Evolutionary conservation across 2,888 invertebrate species (phyloP).

Genomic region (Agrochola lota): DNA sequence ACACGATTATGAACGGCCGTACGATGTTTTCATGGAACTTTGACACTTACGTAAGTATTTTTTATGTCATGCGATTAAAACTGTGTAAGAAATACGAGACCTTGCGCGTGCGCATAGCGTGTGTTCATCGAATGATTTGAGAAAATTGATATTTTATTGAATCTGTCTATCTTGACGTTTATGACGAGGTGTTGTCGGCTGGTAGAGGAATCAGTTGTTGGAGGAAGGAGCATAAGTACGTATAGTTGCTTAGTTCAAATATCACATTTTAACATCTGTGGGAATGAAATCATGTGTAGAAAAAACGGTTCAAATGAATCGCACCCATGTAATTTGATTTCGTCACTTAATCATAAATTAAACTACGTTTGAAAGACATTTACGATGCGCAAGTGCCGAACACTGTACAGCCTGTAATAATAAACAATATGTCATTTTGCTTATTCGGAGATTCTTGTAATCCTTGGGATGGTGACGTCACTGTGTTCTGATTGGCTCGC

Average conservation of each 20-base stretch:
- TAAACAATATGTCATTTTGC: constrained; percentile 61
- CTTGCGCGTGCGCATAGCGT: constrained; percentile 59
- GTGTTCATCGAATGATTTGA: constrained; percentile 58
- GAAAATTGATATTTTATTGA: constrained; percentile 66
- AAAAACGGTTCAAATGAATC: not conserved
- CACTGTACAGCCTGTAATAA: constrained; percentile 56
- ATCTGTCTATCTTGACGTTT: constrained; percentile 35
- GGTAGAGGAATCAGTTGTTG: not conserved
- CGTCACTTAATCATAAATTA: constrained; percentile 29
- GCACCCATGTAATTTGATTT: constrained; percentile 24
- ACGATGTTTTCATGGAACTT: constrained; percentile 70
- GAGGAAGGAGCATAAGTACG: not conserved
- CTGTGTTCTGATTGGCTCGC: constrained; percentile 34
- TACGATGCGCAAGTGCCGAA: constrained; percentile 39
- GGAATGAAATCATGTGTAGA: not conserved
- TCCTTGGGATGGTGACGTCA: constrained; percentile 60
- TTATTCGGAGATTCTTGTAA: constrained; percentile 51
- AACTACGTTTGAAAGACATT: constrained; percentile 27
- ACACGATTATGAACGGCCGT: constrained; percentile 42
- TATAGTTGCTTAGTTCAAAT: not conserved
- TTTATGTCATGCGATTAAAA: constrained; percentile 74
- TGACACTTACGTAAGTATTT: constrained; percentile 83
- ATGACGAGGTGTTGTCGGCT: not conserved
- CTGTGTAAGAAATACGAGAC: constrained; percentile 66
- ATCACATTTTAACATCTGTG: no score